A percentile compares a stretch with the other conserved stretches of the same genome.
Conservation (phyloP, 2,888 invertebrate species). For the Lumbricus terrestris region DNA sequence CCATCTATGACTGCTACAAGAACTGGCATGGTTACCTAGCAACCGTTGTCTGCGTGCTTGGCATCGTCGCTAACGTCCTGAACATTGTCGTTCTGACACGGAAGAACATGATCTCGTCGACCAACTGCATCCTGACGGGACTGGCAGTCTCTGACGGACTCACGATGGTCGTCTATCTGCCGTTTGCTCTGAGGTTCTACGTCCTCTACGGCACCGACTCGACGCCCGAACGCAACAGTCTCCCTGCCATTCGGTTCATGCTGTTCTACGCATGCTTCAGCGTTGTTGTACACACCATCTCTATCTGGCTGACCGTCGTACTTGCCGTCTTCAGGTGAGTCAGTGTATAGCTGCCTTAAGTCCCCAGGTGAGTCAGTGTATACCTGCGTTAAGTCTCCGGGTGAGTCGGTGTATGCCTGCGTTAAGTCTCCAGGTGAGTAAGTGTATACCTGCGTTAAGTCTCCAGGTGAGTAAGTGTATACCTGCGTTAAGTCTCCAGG, state of each 20-base stretch:
- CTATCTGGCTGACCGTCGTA: slow-evolving; percentile 89
- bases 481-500: too few species aligned
- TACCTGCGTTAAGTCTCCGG: too few species aligned
- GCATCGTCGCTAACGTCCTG: slow-evolving; percentile 81
- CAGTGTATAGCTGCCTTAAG: too few species aligned
- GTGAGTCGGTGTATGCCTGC: too few species aligned
- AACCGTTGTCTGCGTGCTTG: slow-evolving; percentile 80
- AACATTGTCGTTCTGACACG: slow-evolving; percentile 81
- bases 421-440: too few species aligned
- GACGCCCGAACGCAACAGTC: slow-evolving; percentile 44
- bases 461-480: too few species aligned
- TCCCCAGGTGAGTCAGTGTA: too few species aligned
- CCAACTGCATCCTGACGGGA: slow-evolving; percentile 74
- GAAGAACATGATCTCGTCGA: slow-evolving; percentile 83
- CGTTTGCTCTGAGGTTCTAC: slow-evolving; percentile 74
- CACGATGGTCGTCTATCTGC: slow-evolving; percentile 85
- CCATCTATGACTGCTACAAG: slow-evolving; percentile 34
- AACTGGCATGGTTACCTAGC: slow-evolving; percentile 78
- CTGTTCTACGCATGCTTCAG: slow-evolving; percentile 83
- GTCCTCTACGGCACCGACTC: slow-evolving; percentile 45
- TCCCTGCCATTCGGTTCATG: slow-evolving; percentile 47
- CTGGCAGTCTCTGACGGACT: slow-evolving; percentile 86
- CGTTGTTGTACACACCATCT: slow-evolving; percentile 84
- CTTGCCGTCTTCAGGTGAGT: slow-evolving; percentile 18
- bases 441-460: too few species aligned